phyloP scores from a whole-genome alignment of 1,140 invertebrate genomes.

The Rhysida immarginata region DNA sequence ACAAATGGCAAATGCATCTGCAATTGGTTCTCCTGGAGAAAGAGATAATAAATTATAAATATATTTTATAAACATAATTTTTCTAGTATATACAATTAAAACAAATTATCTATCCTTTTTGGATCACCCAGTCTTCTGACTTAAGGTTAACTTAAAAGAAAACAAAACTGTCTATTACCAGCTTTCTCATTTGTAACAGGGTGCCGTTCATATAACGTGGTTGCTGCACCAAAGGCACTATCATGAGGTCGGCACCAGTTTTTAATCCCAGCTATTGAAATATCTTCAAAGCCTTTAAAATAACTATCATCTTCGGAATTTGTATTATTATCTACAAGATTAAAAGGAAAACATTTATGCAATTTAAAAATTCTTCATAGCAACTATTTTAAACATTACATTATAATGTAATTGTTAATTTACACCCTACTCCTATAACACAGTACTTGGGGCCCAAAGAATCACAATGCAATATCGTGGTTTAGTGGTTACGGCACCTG shows the following conservation, averaged over 20 bases:
- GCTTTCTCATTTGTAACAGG: constrained; percentile 54
- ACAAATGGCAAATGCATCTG: constrained; percentile 75
- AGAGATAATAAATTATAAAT: neutral
- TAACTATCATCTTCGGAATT: neutral
- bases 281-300: constrained; percentile 10
- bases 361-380: neutral
- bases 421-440: too few species aligned
- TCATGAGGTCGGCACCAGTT: constrained; percentile 50
- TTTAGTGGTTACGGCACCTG: too few species aligned
- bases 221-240: constrained; percentile 45
- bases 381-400: too few species aligned
- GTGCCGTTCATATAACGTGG: constrained; percentile 63
- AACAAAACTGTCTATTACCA: constrained; percentile 18
- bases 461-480: too few species aligned
- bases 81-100: too few species aligned
- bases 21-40: constrained; percentile 60
- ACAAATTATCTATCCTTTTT: too few species aligned
- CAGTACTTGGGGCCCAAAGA: too few species aligned
- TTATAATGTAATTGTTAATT: too few species aligned
- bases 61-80: too few species aligned
- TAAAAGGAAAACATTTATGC: neutral
- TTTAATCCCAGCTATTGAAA: constrained; percentile 42
- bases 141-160: neutral
- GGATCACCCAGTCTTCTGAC: too few species aligned
- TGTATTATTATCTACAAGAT: neutral